Base-by-base conservation (phyloP, 2,888 invertebrate species). In the Scaptomyza parva region DNA sequence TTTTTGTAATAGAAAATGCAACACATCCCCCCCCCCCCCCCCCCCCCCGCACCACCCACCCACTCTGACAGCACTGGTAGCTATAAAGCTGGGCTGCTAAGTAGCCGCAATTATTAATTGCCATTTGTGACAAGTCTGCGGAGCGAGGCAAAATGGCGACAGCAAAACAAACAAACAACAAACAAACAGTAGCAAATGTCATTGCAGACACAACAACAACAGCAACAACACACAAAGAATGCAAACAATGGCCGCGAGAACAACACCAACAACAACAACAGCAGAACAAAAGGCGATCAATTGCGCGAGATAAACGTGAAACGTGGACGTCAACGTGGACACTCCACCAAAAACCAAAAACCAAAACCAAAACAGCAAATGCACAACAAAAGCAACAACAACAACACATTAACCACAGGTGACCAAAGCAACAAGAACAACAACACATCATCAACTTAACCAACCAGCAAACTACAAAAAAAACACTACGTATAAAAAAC, bases 71-170 rank as follows among this genome's bases (percentile, higher is more conserved):
- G n/a, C n/a, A 12, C 24, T 20, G 20, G 20, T 20, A 14, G 48
- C 39, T 11, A 17, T 12, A 12, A 12, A 14, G 50, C 39, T 48
- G 55, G 55, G 30, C 51, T 47, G 81, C 74, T 82, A 82, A 82
- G 82, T 82, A 82, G 82, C 66, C 67, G 59, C 86, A 86, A 86
- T 82, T 82, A 84, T 86, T 76, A 82, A 82, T 86, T 82, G 82
- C 81, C 78, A 69, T 75, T 86, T 84, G 85, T 64, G 71, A 61
- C 76, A 73, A 70, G 50, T 75, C 64, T 35, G 63, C 39, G 2
- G 48, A 14, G 50, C 64, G 45, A 54, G 54, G 44, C 69, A 82
- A 82, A 82, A 82, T 82, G 81, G 81, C 86, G 65, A 51, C 24
- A 62, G 37, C 33, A 45, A 39, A 41, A 17, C 50, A 54, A 61